Percentiles rank a stretch among this genome's conserved stretches.
phyloP scores from a whole-genome alignment of 2,797 vertebrate genomes.

The Varecia variegata region DNA sequence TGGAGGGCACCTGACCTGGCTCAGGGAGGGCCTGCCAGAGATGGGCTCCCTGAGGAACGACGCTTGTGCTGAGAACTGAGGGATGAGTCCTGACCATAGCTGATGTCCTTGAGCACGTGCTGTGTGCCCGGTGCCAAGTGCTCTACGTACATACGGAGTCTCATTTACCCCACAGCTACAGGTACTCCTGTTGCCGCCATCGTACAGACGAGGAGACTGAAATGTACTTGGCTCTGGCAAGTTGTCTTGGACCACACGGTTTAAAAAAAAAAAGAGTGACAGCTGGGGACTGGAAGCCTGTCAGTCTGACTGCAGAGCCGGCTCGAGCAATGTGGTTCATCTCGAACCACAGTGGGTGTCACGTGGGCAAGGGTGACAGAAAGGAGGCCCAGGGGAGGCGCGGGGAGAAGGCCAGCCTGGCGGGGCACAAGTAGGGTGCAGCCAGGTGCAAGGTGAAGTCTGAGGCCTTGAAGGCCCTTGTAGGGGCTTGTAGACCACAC shows the following conservation, averaged over 20 bases:
- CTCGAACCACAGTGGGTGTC: neutral
- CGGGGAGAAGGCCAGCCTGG: accelerated
- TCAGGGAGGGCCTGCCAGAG: neutral
- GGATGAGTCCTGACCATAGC: neutral
- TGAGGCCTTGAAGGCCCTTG: neutral
- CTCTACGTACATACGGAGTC: neutral
- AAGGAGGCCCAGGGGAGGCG: neutral
- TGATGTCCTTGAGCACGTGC: neutral
- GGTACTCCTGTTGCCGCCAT: neutral
- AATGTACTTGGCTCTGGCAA: neutral
- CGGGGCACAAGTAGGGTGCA: neutral
- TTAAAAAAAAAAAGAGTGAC: neutral
- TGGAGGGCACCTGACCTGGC: neutral
- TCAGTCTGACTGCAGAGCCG: neutral
- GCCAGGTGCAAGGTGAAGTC: neutral
- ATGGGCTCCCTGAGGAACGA: neutral
- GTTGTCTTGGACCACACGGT: neutral
- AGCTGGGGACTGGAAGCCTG: neutral
- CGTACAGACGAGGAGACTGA: neutral
- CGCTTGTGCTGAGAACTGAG: neutral
- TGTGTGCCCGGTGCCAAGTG: too few relatives aligned
- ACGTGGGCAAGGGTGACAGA: neutral
- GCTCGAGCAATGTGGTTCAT: accelerated
- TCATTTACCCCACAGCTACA: neutral
- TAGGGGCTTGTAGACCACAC: neutral